Evolutionary conservation across 2,113 vertebrate species (phyloP), one percentile per base, ranked within the genome.

Genomic region (Uria lomvia): DNA sequence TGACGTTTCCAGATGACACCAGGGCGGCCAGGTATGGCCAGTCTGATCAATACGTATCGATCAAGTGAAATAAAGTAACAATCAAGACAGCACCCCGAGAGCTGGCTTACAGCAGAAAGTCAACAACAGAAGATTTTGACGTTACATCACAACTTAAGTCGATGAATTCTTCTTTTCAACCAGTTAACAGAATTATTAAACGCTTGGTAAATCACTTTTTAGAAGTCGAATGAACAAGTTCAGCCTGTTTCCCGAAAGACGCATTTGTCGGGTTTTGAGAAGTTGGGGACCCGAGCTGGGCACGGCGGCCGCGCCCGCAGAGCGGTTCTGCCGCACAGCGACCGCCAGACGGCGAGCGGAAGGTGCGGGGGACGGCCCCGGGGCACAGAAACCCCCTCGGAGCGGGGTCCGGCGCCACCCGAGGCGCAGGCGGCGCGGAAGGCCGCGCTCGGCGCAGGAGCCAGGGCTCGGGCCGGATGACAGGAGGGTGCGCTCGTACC

Each of bases 401-500:
- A 8, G 70, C 0, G 12, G 1, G 2, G 52, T 1, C 1, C 6
- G 2, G 65, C 32, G 4, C 2, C 3, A 16, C 0, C 27, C 1
- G 34, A 4, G 40, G 2, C 0, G 34, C 5, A 15, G 17, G 16
- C 3, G 26, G 29, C 29, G 36, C 0, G 4, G 17, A 26, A 14
- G 45, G 50, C 50, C 26, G 50, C 26, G 50, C 50, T 15, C 23
- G 50, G 13, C 50, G 50, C 50, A 38, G 58, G 49, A 40, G 3
- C 59, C 67, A 5, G 0, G 11, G 13, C 63, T 22, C 5, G 1
- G 19, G 0, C 2, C 0, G 38, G 1, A 2, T 0, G 22, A 18
- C 11, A 3, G 52, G 17, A 30, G 29, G 6, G 11, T 3, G 45
- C 92, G 1, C 2, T 47, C 49, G 0, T 0, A 2, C 2, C 53